Percentiles rank a stretch among this genome's conserved stretches.
These are phyloP conservation scores for Drosophila limbata DNA, from an alignment of 2,888 invertebrate species.

Conservation along the genomic window DNA sequence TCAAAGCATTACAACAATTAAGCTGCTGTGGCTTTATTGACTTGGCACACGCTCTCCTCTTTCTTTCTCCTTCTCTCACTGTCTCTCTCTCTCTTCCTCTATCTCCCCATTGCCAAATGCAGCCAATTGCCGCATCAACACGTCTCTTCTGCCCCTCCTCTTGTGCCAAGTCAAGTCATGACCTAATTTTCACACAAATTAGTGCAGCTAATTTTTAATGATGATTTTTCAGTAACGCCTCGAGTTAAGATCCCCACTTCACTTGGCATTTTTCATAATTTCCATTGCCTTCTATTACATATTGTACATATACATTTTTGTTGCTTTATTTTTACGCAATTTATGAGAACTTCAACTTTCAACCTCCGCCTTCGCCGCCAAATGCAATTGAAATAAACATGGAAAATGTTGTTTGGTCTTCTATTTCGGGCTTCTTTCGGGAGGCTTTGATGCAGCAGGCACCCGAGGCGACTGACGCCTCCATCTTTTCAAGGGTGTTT, in stretches of 20 bases:
- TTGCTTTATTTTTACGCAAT: slow-evolving; percentile 63
- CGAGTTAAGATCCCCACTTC: slow-evolving; percentile 57
- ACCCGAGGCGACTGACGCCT: slow-evolving; percentile 43
- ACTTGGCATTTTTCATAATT: slow-evolving; percentile 78
- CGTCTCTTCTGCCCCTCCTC: not conserved
- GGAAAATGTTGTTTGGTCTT: slow-evolving; percentile 48
- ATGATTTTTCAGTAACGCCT: slow-evolving; percentile 59
- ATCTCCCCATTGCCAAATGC: slow-evolving; percentile 37
- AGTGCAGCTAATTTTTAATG: slow-evolving; percentile 81
- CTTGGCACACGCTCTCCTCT: slow-evolving; percentile 57
- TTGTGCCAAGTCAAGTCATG: slow-evolving; percentile 28
- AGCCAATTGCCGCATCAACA: slow-evolving; percentile 48
- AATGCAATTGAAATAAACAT: slow-evolving; percentile 80
- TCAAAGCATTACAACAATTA: slow-evolving; percentile 80
- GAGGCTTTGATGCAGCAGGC: slow-evolving; percentile 15
- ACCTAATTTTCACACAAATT: slow-evolving; percentile 77
- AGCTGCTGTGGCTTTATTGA: slow-evolving; percentile 73
- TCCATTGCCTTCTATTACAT: slow-evolving; percentile 33
- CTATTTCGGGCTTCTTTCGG: slow-evolving; percentile 18
- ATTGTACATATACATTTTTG: not conserved
- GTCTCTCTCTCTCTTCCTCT: too few relatives aligned
- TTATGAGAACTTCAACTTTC: slow-evolving; percentile 43
- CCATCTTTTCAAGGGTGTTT: slow-evolving; percentile 60
- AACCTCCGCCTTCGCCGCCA: slow-evolving; percentile 37
- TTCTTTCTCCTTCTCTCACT: not conserved